Base-by-base conservation (phyloP, 2,888 invertebrate genomes). In the Odontothrips loti region DNA sequence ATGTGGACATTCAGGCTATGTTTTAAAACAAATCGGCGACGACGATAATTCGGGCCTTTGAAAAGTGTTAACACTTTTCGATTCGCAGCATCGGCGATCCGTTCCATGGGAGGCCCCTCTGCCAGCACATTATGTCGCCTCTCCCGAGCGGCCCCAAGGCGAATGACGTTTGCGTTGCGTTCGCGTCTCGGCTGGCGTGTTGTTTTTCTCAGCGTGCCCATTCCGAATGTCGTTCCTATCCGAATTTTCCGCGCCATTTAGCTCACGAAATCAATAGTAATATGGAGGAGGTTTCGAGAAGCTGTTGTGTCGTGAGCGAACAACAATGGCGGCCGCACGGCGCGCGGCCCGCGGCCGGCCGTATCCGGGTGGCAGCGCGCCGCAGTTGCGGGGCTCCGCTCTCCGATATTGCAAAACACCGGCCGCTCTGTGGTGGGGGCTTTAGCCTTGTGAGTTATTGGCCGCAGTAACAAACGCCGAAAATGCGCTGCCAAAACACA, bases 401-500 rank as follows among this genome's bases (percentile, higher is more conserved):
- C 34, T 6, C 34, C 34, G 34, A 43, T 43, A 43, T 43, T 43
- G 34, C 34, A 43, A 43, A 43, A 43, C 34, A 43, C 34, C 34
- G 34, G 34, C 3, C 34, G 34, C 34, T 43, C 34, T 43, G 34
- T 43, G 34, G 34, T 43, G 34, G 34, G 34, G 58, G 58, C 20
- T 58, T 58, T 58, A 15, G 68, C 27, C 23, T 75, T 27, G 68
- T 75, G 68, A 75, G 68, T 75, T 75, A 75, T 75, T 75, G 68
- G 68, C 68, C 68, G 68, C 68, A 27, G 68, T 75, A 75, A 27
- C 68, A 75, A 75, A 75, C 68, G 68, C 68, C 68, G 68, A 75
- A 75, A 75, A 75, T 75, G 68, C 68, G 68, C 68, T 75, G 68
- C 68, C 68, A 75, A 75, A 75, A 75, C 68, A 75, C 68, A 27